These are phyloP conservation scores for Drosophila watanabei DNA, from an alignment of 1,140 invertebrate species.

Conservation along the genomic window DNA sequence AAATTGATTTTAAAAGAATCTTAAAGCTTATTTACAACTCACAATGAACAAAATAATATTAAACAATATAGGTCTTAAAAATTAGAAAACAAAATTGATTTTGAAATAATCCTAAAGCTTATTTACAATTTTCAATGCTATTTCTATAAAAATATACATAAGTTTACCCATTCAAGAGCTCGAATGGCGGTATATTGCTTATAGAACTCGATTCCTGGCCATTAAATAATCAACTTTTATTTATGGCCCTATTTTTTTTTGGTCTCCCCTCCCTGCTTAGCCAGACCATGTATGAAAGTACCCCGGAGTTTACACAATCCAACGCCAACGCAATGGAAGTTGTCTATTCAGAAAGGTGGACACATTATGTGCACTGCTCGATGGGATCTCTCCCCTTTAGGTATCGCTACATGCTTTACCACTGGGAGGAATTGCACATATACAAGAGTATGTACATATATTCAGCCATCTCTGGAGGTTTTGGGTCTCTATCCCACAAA, in stretches of 20 bases:
- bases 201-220: slow-evolving; percentile 4
- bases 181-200: slow-evolving; percentile 1
- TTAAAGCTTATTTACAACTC: too few relatives aligned
- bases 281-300: background rate
- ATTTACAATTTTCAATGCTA: background rate
- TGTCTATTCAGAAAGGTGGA: slow-evolving; percentile 38
- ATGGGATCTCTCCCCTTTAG: slow-evolving; percentile 8
- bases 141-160: background rate
- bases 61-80: too few relatives aligned
- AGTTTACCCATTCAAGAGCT: background rate
- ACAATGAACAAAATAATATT: too few relatives aligned
- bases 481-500: slow-evolving; percentile 28
- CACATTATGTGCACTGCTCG: slow-evolving; percentile 27
- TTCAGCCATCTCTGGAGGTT: slow-evolving; percentile 16
- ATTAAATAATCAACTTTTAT: slow-evolving; percentile 30
- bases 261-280: background rate
- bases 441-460: background rate
- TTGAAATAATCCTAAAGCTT: background rate
- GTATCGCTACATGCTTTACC: slow-evolving; percentile 22
- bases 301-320: slow-evolving; percentile 4
- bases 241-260: slow-evolving; percentile 42
- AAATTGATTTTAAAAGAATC: background rate
- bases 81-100: too few relatives aligned
- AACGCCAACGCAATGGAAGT: slow-evolving; percentile 49
- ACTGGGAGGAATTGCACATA: slow-evolving; percentile 5